These are phyloP conservation scores for Pseudomugil tenellus DNA, from an alignment of 2,797 vertebrate genomes.

Conservation along the genomic window DNA sequence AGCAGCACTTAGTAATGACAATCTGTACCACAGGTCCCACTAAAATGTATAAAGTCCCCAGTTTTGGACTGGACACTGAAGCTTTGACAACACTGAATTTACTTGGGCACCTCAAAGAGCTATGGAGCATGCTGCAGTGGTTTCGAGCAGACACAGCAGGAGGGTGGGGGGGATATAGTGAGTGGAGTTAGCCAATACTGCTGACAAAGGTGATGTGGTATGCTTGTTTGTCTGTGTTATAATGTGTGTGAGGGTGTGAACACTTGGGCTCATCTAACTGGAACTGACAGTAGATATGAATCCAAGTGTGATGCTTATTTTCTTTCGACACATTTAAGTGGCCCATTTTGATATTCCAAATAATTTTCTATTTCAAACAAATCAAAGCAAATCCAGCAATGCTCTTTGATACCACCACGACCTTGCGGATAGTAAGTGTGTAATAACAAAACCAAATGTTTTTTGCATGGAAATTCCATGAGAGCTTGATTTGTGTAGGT, in stretches of 20 bases:
- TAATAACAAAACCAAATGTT: slow-evolving; percentile 6
- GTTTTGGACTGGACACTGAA: slow-evolving; percentile 40
- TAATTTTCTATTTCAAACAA: slow-evolving; percentile 42
- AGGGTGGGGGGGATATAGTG: slow-evolving; percentile 34
- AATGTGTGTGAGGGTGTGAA: slow-evolving; percentile 17
- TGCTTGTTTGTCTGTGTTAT: slow-evolving; percentile 52
- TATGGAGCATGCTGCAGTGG: slow-evolving; percentile 61
- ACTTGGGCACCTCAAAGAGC: slow-evolving; percentile 54
- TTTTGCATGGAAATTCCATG: slow-evolving; percentile 10
- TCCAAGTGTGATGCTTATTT: slow-evolving; percentile 27
- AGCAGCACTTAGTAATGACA: slow-evolving; percentile 2
- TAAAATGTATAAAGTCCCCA: slow-evolving; percentile 39
- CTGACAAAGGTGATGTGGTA: slow-evolving; percentile 69
- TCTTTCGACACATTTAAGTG: slow-evolving; percentile 36
- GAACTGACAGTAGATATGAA: slow-evolving; percentile 29
- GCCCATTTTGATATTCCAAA: slow-evolving; percentile 40
- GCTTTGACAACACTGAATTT: slow-evolving; percentile 70
- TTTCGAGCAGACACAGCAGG: slow-evolving; percentile 61
- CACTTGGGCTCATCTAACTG: slow-evolving; percentile 33
- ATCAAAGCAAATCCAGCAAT: slow-evolving; percentile 41
- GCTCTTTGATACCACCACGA: slow-evolving; percentile 13
- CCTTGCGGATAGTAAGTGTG: slow-evolving; percentile 19
- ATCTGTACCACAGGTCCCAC: slow-evolving; percentile 31
- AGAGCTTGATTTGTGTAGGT: too few species aligned
- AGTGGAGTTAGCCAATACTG: slow-evolving; percentile 67